Conservation (phyloP, 1,140 invertebrate species). For the Eriosoma lanigerum region DNA sequence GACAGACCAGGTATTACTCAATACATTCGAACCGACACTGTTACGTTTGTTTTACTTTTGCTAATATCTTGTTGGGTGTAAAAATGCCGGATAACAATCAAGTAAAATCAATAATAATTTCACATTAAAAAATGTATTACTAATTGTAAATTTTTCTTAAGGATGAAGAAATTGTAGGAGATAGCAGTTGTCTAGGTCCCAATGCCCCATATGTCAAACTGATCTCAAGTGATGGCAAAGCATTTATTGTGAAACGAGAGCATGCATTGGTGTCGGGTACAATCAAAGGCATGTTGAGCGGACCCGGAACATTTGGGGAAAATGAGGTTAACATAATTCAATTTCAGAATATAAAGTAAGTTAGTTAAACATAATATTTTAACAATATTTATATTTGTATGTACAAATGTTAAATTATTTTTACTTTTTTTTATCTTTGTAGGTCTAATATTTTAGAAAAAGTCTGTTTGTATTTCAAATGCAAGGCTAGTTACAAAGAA, state of each 20-base stretch:
- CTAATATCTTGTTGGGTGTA: too few species aligned
- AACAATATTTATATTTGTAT: background rate
- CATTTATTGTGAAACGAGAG: constrained; percentile 97
- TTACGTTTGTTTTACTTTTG: too few species aligned
- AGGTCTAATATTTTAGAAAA: constrained; percentile 98
- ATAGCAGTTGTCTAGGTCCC: constrained; percentile 95
- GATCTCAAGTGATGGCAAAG: constrained; percentile 94
- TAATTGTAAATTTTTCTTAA: background rate
- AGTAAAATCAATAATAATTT: too few species aligned
- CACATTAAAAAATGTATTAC: too few species aligned
- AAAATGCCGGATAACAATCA: too few species aligned
- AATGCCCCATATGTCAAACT: constrained; percentile 99
- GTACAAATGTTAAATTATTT: too few species aligned
- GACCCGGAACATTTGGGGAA: constrained; percentile 95
- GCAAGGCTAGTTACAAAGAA: constrained; percentile 98
- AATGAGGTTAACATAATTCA: constrained; percentile 99
- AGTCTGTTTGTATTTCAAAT: constrained; percentile 99
- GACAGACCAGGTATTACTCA: too few species aligned
- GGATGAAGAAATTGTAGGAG: constrained; percentile 60
- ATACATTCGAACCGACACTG: too few species aligned
- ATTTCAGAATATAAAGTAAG: constrained; percentile 98
- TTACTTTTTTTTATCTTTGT: constrained; percentile 56
- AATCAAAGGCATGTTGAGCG: constrained; percentile 97
- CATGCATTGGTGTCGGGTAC: constrained; percentile 97
- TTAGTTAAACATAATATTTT: too few species aligned